Evolutionary conservation across 2,888 invertebrate genomes (phyloP).

Genomic region (Polydrusus tereticollis): DNA sequence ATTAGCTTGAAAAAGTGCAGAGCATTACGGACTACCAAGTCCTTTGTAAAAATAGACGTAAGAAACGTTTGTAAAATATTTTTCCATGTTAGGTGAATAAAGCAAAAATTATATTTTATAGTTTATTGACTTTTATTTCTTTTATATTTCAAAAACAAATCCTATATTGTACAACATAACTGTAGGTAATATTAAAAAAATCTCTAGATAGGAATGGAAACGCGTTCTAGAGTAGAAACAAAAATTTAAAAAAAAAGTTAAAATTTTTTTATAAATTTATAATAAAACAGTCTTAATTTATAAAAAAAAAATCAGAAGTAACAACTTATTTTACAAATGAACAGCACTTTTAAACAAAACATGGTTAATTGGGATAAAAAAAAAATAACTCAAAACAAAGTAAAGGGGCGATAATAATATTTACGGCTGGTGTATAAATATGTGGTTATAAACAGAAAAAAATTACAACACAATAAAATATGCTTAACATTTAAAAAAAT

Average conservation of each 20-base stretch:
- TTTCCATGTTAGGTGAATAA: constrained; percentile 9
- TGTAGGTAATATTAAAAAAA: not conserved
- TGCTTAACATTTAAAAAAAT: not conserved
- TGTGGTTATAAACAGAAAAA: not conserved
- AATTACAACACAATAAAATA: not conserved
- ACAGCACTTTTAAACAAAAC: not conserved
- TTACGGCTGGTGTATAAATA: too few relatives aligned
- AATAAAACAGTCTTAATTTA: constrained; percentile 15
- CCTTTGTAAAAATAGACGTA: not conserved
- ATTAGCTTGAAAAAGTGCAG: not conserved
- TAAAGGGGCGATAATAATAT: too few relatives aligned
- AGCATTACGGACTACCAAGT: not conserved
- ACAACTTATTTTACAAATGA: not conserved
- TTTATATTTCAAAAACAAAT: not conserved
- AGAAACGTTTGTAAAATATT: constrained; percentile 15
- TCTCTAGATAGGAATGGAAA: not conserved
- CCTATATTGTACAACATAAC: constrained; percentile 8
- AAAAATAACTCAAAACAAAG: too few relatives aligned
- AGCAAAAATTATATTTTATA: not conserved
- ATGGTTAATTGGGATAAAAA: too few relatives aligned
- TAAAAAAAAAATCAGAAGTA: not conserved
- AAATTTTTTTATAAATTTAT: constrained; percentile 2
- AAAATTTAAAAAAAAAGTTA: not conserved
- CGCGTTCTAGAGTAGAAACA: not conserved
- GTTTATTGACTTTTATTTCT: not conserved